Base-by-base conservation (phyloP, 2,888 invertebrate species). In the Zygaena filipendulae region DNA sequence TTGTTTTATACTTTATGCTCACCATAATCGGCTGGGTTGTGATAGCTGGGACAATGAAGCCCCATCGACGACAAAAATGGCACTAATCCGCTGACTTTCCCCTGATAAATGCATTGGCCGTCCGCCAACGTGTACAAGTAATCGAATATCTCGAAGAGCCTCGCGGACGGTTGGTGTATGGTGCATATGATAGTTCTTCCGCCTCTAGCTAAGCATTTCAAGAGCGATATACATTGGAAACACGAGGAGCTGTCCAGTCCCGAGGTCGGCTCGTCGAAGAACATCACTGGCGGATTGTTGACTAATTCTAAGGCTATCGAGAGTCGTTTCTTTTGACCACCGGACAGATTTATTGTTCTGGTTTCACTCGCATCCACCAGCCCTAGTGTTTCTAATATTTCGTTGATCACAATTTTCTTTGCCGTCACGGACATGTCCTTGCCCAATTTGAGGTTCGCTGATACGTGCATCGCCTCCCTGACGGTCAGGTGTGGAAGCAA, bases 1-100 rank as follows among this genome's bases (percentile, higher is more conserved):
- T n/a, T n/a, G n/a, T n/a, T n/a, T n/a, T n/a, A n/a, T n/a, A n/a
- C n/a, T n/a, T n/a, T n/a, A n/a, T n/a, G n/a, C 81, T 81, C 62
- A 92, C 92, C 90, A 63, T 94, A 97, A 84, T 97, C 97, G 29
- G 97, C 96, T 26, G 97, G 97, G 70, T 97, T 97, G 80, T 97
- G 96, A 57, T 96, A 97, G 49, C 93, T 88, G 0, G 97, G 97
- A 68, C 97, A 97, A 38, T 92, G 86, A 27, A 95, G 84, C 9
- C 90, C 89, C 83, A 95, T 87, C 1, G 87, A 86, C 3, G 90
- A 86, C 30, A 97, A 81, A 64, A 95, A 97, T 9, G 95, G 94
- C 42, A 97, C 91, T 40, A 97, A 74, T 2, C 89, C 90, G 29
- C 81, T 81, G 1, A 94, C 91, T 22, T 87, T 85, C 3, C 97